Evolutionary conservation across 2,888 invertebrate genomes (phyloP).

Genomic region (Chrysolina haemoptera): DNA sequence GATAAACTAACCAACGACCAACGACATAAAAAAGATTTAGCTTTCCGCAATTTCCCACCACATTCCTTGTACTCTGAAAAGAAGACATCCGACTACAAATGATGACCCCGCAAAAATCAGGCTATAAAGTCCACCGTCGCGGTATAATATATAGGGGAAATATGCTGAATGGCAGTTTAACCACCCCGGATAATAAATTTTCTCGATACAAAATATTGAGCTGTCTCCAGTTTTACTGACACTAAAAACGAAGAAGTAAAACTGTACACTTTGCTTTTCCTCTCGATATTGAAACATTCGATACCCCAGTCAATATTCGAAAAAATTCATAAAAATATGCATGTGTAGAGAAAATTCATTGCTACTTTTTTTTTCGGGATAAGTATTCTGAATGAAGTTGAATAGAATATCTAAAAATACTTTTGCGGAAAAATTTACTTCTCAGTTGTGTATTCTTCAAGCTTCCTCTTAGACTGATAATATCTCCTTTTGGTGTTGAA

Average conservation of each 20-base stretch:
- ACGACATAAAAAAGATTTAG: conserved; percentile 23
- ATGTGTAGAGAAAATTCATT: no score
- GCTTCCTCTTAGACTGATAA: no score
- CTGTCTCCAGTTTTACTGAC: conserved; percentile 41
- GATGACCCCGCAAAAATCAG: conserved; percentile 61
- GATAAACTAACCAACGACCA: conserved; percentile 17
- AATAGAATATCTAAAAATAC: no score
- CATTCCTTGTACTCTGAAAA: conserved; percentile 35
- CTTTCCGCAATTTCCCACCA: conserved; percentile 11
- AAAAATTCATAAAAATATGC: not conserved
- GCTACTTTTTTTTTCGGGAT: no score
- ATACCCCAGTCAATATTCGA: conserved; percentile 26
- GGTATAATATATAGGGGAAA: conserved; percentile 55
- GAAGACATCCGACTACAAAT: conserved; percentile 57
- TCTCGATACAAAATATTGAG: conserved; percentile 50
- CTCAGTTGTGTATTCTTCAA: no score
- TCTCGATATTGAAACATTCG: conserved; percentile 36
- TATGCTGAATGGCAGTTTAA: conserved; percentile 62
- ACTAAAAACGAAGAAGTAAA: conserved; percentile 42
- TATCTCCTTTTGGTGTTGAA: no score
- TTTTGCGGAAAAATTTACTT: no score
- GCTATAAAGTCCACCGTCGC: conserved; percentile 45
- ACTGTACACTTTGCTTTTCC: conserved; percentile 32
- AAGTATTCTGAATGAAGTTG: no score
- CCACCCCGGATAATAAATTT: conserved; percentile 56